A percentile compares a stretch with the other conserved stretches of the same genome.
phyloP scores from a whole-genome alignment of 2,888 invertebrate species.

The Heliconius ethilla region DNA sequence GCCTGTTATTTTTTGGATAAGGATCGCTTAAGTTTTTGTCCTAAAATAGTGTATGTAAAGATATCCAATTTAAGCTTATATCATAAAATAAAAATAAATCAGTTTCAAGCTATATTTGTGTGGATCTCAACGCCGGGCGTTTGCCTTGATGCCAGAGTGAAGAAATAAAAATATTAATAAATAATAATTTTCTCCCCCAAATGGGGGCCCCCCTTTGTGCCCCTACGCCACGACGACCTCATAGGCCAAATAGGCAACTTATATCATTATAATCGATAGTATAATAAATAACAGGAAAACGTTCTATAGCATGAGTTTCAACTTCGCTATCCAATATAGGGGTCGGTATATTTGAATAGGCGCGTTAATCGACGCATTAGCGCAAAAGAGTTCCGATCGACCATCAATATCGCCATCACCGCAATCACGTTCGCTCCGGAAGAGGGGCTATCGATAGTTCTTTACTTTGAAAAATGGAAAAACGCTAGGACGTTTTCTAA shows the following conservation, averaged over 20 bases:
- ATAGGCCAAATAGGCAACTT: too few relatives aligned
- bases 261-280: neutral
- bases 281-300: neutral
- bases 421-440: constrained; percentile 67
- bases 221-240: too few relatives aligned
- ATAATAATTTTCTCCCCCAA: too few relatives aligned
- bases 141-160: too few relatives aligned
- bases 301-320: constrained; percentile 14
- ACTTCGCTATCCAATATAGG: constrained; percentile 27
- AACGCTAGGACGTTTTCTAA: constrained; percentile 24
- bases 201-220: too few relatives aligned
- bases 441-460: constrained; percentile 56
- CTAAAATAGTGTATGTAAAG: neutral
- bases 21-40: neutral
- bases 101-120: too few relatives aligned
- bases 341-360: constrained; percentile 31
- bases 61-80: neutral
- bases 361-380: constrained; percentile 54
- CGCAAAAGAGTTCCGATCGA: constrained; percentile 54
- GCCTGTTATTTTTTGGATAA: constrained; percentile 33
- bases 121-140: too few relatives aligned
- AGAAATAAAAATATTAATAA: too few relatives aligned
- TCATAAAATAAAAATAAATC: too few relatives aligned
- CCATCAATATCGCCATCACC: constrained; percentile 62
- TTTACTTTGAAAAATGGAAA: constrained; percentile 40